phyloP scores from a whole-genome alignment of 2,113 vertebrate genomes.

The western clawed frog (Xenopus tropicalis) region DNA sequence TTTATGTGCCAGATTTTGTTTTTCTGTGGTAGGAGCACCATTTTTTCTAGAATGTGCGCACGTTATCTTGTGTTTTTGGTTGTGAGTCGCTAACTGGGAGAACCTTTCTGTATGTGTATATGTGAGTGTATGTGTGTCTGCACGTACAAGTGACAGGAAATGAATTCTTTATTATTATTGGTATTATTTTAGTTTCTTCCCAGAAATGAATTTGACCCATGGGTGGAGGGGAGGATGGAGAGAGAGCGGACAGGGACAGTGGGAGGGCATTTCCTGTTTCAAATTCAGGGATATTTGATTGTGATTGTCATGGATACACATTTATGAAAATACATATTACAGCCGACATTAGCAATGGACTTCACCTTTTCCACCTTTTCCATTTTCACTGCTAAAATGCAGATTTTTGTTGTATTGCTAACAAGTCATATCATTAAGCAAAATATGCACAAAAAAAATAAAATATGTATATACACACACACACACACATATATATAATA shows the following conservation, averaged over 20 bases:
- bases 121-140: slow-evolving; percentile 31
- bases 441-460: too few relatives aligned
- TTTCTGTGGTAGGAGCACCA: too few relatives aligned
- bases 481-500: too few relatives aligned
- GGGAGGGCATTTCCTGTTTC: slow-evolving; percentile 39
- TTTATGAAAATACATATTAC: too few relatives aligned
- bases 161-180: slow-evolving; percentile 47
- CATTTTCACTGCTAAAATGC: too few relatives aligned
- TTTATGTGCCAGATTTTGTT: too few relatives aligned
- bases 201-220: slow-evolving; percentile 43
- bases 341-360: too few relatives aligned
- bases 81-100: too few relatives aligned
- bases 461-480: too few relatives aligned
- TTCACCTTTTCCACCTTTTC: too few relatives aligned
- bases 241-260: slow-evolving; percentile 17
- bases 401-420: too few relatives aligned
- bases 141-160: slow-evolving; percentile 42
- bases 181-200: slow-evolving; percentile 46
- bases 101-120: slow-evolving; percentile 6
- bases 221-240: slow-evolving; percentile 22
- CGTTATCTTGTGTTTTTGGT: neutral
- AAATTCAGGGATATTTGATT: slow-evolving; percentile 21
- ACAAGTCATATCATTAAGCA: too few relatives aligned
- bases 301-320: slow-evolving; percentile 1
- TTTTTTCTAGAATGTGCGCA: neutral